Evolutionary conservation across 1,140 invertebrate species (phyloP), one percentile per base, ranked within the genome.

Genomic region (Calephelis virginiensis): DNA sequence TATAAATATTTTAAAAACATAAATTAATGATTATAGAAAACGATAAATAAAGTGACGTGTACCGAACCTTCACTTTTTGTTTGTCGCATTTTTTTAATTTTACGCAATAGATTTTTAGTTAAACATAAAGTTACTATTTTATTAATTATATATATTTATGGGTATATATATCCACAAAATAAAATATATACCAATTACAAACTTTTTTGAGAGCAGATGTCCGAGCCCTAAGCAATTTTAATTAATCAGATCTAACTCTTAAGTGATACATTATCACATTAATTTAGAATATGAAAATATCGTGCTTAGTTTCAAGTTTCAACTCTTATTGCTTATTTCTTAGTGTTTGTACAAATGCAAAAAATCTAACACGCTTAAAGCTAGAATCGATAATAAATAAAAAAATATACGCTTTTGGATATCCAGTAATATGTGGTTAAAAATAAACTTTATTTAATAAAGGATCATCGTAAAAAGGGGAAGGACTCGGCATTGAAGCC

Each of bases 281-380:
- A 81, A 73, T 86, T 86, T 89, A 85, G 83, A 86, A 87, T 90
- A 90, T 86, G 85, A 90, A 89, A 89, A 86, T 89, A 87, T 86
- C 66, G 73, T 77, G 72, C 77, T 74, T 60, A 73, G 68, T 74
- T 76, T 78, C 78, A 63, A 66, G 73, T 75, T 77, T 77, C 76
- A 65, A 78, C 72, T 66, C 70, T 86, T 89, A 87, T 83, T 84
- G 80, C 78, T 83, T 87, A 84, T 71, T 62, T 69, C 60, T 64
- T 81, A 82, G 74, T 79, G 75, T 82, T 80, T 85, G 74, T 86
- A 86, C 82, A 86, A 76, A 86, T 80, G 85, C 84, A 82, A 89
- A 80, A 53, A 17, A 53, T 53, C 50, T 70, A 82, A 80, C 78
- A 81, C 69, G 66, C 75, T 85, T 85, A 72, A 63, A 67, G 65